Evolutionary conservation across 2,113 vertebrate genomes (phyloP), one percentile per base, ranked within the genome.

Genomic region (Synchiropus splendidus): DNA sequence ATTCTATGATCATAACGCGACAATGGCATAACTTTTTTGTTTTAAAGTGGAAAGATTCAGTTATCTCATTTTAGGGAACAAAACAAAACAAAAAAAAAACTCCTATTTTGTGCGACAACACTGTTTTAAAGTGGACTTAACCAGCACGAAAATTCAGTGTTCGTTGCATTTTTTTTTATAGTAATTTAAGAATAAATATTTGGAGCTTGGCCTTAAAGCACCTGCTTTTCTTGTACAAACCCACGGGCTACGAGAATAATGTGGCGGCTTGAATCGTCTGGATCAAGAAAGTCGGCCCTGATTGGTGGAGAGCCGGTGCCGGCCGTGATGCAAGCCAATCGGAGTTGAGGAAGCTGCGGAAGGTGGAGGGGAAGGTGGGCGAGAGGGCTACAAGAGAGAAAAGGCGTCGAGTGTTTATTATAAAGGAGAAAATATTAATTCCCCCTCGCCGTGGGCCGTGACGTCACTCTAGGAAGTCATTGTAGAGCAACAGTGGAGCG

Each of bases 391-490:
- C 13, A 38, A 39, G 51, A 39, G 54, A 61, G 46, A 42, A 82
- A 64, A 75, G 75, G 49, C 71, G 74, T 85, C 72, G 59, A 72
- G 80, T 77, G 82, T 85, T 86, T 85, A 85, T 83, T 84, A 89
- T 84, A 82, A 83, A 77, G 75, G 75, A 79, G 75, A 79, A 83
- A 83, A 82, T 77, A 81, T 81, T 75, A 78, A 73, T 79, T 79
- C 54, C 54, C 64, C 72, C 81, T 70, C 64, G 82, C 82, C 57
- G 72, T 83, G 61, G 85, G 80, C 79, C 63, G 83, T 96, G 92
- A 96, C 92, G 92, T 96, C 91, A 94, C 76, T 80, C 67, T 87
- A 85, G 89, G 89, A 90, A 89, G 89, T 88, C 85, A 89, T 87
- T 87, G 87, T 86, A 80, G 83, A 88, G 86, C 82, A 88, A 86